These are phyloP conservation scores for Smithornis capensis DNA, from an alignment of 2,113 vertebrate genomes.

Conservation along the genomic window DNA sequence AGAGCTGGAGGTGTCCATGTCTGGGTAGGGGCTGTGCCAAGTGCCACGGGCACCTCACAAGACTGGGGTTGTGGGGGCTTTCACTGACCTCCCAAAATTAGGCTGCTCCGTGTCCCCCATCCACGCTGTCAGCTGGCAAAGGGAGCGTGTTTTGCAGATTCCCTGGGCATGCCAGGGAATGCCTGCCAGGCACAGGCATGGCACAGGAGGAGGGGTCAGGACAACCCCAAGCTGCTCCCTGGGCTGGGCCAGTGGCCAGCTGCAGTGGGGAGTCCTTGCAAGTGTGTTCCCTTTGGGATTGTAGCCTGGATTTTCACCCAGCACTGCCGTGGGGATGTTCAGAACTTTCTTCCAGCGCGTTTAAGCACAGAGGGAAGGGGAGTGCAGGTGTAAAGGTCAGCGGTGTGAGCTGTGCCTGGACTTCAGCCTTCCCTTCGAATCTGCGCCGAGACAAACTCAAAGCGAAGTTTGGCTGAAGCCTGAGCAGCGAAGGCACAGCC, in stretches of 20 bases:
- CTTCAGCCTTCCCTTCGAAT: conserved; percentile 1
- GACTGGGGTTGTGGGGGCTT: background rate
- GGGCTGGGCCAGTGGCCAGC: background rate
- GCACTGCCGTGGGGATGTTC: fast-evolving
- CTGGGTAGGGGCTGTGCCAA: background rate
- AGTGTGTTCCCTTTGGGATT: fast-evolving
- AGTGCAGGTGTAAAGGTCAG: background rate
- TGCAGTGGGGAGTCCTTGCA: background rate
- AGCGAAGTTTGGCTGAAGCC: background rate
- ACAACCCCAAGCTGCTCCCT: background rate
- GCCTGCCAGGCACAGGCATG: background rate
- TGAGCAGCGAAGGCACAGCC: background rate
- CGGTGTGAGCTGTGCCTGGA: background rate
- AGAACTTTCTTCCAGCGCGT: background rate
- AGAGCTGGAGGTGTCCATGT: fast-evolving
- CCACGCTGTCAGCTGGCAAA: fast-evolving
- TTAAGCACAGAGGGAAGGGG: background rate
- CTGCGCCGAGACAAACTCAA: fast-evolving
- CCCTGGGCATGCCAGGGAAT: background rate
- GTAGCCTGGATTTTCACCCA: background rate
- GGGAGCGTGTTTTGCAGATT: fast-evolving
- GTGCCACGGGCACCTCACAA: fast-evolving
- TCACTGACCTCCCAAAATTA: background rate
- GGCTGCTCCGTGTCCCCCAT: background rate
- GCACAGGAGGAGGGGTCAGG: fast-evolving